Evolutionary conservation across 2,113 vertebrate species (phyloP).

Genomic region (Sporophila hypoxantha): DNA sequence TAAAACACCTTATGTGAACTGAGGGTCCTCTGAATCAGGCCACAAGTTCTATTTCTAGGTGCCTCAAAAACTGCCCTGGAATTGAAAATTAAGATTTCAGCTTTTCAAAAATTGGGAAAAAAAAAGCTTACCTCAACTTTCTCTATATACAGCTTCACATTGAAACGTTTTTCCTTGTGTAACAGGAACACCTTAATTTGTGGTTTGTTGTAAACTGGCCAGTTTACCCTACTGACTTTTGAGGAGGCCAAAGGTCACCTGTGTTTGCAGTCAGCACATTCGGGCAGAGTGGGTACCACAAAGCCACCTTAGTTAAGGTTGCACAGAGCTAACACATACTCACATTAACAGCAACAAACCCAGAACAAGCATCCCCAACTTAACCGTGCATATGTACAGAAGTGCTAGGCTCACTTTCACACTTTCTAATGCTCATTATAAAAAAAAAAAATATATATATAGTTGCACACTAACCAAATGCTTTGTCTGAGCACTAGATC

Average conservation of each 20-base stretch:
- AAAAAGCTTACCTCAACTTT: neutral
- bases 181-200: neutral
- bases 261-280: neutral
- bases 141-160: neutral
- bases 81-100: neutral
- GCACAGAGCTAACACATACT: neutral
- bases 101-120: neutral
- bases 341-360: neutral
- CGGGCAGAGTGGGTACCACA: neutral
- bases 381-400: neutral
- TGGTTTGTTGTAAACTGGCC: neutral
- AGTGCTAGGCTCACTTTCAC: neutral
- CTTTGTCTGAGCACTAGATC: neutral
- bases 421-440: neutral
- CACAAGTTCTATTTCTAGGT: neutral
- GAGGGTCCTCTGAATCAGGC: neutral
- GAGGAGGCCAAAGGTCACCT: neutral
- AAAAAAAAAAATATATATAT: neutral
- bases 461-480: neutral
- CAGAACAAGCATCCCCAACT: neutral
- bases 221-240: neutral
- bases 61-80: neutral
- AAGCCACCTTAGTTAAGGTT: neutral
- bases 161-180: neutral
- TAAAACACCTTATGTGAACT: neutral